A percentile compares a stretch with the other conserved stretches of the same genome.
Evolutionary conservation across 2,888 invertebrate species (phyloP).

Genomic region (Dynastes tityus): DNA sequence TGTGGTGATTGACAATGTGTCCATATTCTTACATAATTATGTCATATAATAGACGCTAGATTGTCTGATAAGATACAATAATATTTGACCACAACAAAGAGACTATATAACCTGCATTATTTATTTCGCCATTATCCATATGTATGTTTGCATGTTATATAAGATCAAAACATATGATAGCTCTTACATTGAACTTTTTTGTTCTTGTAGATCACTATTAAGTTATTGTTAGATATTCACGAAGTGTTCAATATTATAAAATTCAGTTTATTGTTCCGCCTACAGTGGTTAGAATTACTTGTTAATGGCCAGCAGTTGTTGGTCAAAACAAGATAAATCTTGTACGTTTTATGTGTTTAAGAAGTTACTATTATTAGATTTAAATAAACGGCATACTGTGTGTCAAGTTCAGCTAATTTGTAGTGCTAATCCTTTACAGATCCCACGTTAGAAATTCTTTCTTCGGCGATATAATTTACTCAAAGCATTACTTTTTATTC

Average conservation of each 20-base stretch:
- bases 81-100: too few species aligned
- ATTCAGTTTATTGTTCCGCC: constrained; percentile 16
- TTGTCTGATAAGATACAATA: too few species aligned
- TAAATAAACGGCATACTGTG: not conserved
- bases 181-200: too few species aligned
- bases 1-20: too few species aligned
- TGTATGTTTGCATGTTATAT: too few species aligned
- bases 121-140: too few species aligned
- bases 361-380: constrained; percentile 12
- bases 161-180: too few species aligned
- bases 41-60: too few species aligned
- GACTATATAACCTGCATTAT: too few species aligned
- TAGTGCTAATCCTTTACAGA: not conserved
- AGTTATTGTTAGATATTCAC: constrained; percentile 25
- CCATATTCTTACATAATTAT: too few species aligned
- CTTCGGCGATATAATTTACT: not conserved
- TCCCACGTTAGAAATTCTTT: not conserved
- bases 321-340: constrained; percentile 18
- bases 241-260: constrained; percentile 2
- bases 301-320: not conserved
- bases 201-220: not conserved
- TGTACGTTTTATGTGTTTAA: constrained; percentile 14
- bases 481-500: not conserved
- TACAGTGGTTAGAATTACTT: constrained; percentile 1
- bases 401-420: not conserved